Evolutionary conservation across 2,888 invertebrate genomes (phyloP).

Genomic region (Frankliniella fusca): DNA sequence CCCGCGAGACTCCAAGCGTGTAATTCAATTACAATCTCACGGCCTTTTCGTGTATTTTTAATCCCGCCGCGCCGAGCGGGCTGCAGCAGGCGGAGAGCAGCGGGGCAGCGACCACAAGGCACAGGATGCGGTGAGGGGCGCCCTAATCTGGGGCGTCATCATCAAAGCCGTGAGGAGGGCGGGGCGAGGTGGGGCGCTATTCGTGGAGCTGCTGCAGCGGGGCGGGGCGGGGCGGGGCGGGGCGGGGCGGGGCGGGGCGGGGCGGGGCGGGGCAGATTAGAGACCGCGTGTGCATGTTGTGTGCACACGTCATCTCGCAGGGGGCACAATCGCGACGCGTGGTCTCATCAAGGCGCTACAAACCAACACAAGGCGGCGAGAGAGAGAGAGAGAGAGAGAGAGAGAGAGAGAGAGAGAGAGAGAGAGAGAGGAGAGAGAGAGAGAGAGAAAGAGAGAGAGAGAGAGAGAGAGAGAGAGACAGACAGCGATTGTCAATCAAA

Average conservation of each 20-base stretch:
- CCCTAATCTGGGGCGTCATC: neutral
- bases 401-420: neutral
- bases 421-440: slow-evolving; percentile 4
- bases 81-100: no score
- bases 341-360: no score
- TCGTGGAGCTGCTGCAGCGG: neutral
- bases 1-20: neutral
- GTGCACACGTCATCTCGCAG: no score
- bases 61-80: no score
- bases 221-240: neutral
- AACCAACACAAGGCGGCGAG: neutral
- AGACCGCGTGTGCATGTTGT: no score
- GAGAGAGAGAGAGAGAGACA: neutral
- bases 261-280: no score
- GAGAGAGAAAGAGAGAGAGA: slow-evolving; percentile 13
- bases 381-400: neutral
- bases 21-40: neutral
- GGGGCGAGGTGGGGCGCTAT: no score
- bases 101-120: no score
- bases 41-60: neutral
- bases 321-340: no score
- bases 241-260: no score
- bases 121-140: neutral
- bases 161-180: neutral
- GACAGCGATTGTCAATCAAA: neutral